Conservation (phyloP, 1,140 invertebrate genomes). For the Drosophila malerkotliana region DNA sequence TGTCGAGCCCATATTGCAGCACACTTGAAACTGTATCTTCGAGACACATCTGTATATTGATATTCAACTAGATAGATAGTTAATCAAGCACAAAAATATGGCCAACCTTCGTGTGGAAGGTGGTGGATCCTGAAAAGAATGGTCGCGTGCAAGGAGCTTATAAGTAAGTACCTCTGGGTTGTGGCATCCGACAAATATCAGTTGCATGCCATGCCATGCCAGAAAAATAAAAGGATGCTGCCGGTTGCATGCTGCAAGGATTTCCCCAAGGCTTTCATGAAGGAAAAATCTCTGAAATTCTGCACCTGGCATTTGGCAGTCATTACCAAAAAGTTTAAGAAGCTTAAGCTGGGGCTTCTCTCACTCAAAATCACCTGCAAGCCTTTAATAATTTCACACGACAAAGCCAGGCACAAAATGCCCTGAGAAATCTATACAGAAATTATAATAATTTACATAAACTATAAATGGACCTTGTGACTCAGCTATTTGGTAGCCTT, state of each 20-base stretch:
- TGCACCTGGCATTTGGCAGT: constrained; percentile 35
- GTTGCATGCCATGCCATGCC: constrained; percentile 35
- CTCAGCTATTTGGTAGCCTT: constrained; percentile 17
- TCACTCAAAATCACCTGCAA: not conserved
- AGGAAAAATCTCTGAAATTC: constrained; percentile 31
- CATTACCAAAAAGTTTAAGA: constrained; percentile 25
- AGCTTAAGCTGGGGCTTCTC: constrained; percentile 2
- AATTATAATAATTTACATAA: constrained; percentile 40
- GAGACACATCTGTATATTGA: constrained; percentile 22
- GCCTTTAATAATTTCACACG: constrained; percentile 14
- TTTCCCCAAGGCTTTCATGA: not conserved
- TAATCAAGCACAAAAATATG: constrained; percentile 63
- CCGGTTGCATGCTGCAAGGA: constrained; percentile 35
- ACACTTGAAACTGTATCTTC: constrained; percentile 20
- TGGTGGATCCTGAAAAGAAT: constrained; percentile 44
- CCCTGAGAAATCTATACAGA: not conserved
- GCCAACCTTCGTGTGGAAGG: constrained; percentile 6
- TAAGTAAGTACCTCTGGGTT: constrained; percentile 34
- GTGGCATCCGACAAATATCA: constrained; percentile 43
- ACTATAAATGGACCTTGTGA: constrained; percentile 9
- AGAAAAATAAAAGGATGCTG: constrained; percentile 6
- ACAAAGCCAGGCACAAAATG: not conserved
- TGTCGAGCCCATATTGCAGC: constrained; percentile 43
- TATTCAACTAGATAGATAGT: constrained; percentile 63
- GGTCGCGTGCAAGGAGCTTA: constrained; percentile 60